Percentiles rank a stretch among this genome's conserved stretches.
Conservation (phyloP, 2,888 invertebrate species). For the Peribatodes rhomboidaria region DNA sequence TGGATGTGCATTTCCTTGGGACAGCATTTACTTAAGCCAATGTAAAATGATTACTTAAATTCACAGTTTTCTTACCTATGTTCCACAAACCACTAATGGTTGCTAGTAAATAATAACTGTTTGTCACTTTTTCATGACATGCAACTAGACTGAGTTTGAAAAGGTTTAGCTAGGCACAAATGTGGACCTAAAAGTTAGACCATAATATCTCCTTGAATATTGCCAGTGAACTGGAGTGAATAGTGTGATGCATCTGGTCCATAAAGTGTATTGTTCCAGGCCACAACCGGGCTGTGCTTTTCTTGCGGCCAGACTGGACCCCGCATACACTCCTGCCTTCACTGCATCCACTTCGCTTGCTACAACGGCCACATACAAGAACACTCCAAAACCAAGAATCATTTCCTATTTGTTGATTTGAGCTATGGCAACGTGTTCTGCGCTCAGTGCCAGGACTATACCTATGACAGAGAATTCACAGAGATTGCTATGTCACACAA, state of each 20-base stretch:
- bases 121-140: too few species aligned
- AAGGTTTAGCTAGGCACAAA: too few species aligned
- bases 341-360: slow-evolving; percentile 98
- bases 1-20: too few species aligned
- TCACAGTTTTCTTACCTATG: too few species aligned
- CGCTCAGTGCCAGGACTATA: slow-evolving; percentile 96
- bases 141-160: too few species aligned
- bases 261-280: slow-evolving; percentile 78
- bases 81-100: too few species aligned
- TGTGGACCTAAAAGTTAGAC: too few species aligned
- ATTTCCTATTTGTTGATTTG: slow-evolving; percentile 94
- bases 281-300: slow-evolving; percentile 93
- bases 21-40: too few species aligned
- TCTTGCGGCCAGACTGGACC: slow-evolving; percentile 92
- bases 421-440: slow-evolving; percentile 96
- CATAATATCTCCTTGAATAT: too few species aligned
- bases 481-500: slow-evolving; percentile 85
- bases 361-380: slow-evolving; percentile 94
- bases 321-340: slow-evolving; percentile 94
- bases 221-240: background rate
- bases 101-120: too few species aligned
- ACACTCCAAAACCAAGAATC: slow-evolving; percentile 93
- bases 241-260: background rate
- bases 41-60: too few species aligned
- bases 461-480: slow-evolving; percentile 92